Evolutionary conservation across 2,888 invertebrate species (phyloP).

Genomic region (Hedya salicella): DNA sequence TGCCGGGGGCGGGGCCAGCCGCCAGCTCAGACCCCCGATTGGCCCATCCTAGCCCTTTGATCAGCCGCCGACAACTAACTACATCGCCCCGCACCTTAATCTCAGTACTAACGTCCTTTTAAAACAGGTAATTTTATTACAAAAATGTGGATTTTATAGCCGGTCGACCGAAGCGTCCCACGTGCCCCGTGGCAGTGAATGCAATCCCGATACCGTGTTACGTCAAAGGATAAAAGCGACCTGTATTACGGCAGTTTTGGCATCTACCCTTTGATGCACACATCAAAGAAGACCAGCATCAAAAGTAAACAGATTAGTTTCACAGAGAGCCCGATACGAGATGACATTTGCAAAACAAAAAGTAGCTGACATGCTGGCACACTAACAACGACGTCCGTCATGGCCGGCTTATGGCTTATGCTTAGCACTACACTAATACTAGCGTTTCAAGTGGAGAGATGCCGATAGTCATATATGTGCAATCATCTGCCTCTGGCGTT

Average conservation of each 20-base stretch:
- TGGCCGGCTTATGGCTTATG: slow-evolving; percentile 1
- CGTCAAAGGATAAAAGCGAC: slow-evolving; percentile 73
- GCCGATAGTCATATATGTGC: neutral
- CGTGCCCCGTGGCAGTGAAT: slow-evolving; percentile 64
- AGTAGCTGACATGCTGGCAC: neutral
- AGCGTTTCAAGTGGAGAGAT: neutral
- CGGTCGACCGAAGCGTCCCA: slow-evolving; percentile 67
- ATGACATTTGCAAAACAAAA: slow-evolving; percentile 33
- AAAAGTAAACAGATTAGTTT: slow-evolving; percentile 42
- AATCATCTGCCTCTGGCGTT: neutral
- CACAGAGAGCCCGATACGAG: slow-evolving; percentile 26
- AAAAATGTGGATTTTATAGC: slow-evolving; percentile 80
- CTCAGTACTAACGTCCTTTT: slow-evolving; percentile 84
- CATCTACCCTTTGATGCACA: slow-evolving; percentile 64
- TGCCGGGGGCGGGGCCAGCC: slow-evolving; percentile 66
- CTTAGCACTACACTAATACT: neutral
- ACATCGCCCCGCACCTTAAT: slow-evolving; percentile 82
- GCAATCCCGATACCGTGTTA: slow-evolving; percentile 68
- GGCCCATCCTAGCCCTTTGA: slow-evolving; percentile 74
- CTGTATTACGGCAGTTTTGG: slow-evolving; percentile 62
- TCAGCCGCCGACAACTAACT: slow-evolving; percentile 82
- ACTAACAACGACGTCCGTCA: slow-evolving; percentile 2
- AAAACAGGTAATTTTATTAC: slow-evolving; percentile 85
- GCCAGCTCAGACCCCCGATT: slow-evolving; percentile 60
- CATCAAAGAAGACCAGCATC: slow-evolving; percentile 58